These are phyloP conservation scores for Onthophagus taurus DNA, from an alignment of 1,140 invertebrate genomes.

Conservation along the genomic window DNA sequence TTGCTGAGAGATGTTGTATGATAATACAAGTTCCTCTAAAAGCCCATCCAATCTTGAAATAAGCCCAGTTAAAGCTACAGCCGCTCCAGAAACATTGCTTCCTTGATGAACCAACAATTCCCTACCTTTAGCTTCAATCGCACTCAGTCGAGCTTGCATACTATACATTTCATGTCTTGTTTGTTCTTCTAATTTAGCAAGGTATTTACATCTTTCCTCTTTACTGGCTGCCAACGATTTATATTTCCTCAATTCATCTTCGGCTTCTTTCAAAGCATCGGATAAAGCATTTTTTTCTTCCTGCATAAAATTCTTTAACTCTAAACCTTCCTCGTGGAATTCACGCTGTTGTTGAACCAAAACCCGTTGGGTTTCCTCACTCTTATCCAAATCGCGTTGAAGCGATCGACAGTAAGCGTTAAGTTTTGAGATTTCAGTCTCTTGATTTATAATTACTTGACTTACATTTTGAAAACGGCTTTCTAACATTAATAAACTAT, in stretches of 20 bases:
- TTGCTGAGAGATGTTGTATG: constrained; percentile 64
- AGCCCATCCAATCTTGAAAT: constrained; percentile 58
- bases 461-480: constrained; percentile 62
- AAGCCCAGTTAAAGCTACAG: constrained; percentile 60
- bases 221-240: constrained; percentile 48
- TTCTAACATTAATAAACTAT: constrained; percentile 64
- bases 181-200: constrained; percentile 70
- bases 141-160: constrained; percentile 51
- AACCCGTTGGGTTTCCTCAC: constrained; percentile 52
- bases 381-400: constrained; percentile 57
- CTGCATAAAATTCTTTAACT: constrained; percentile 69
- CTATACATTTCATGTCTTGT: constrained; percentile 61
- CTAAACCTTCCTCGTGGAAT: constrained; percentile 56
- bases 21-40: constrained; percentile 58
- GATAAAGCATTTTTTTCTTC: constrained; percentile 61
- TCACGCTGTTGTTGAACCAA: constrained; percentile 62
- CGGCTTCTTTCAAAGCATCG: constrained; percentile 65
- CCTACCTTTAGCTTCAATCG: constrained; percentile 50
- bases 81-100: constrained; percentile 57
- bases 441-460: constrained; percentile 61
- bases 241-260: constrained; percentile 50
- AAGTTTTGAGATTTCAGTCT: constrained; percentile 63
- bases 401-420: constrained; percentile 55
- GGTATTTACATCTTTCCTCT: constrained; percentile 66
- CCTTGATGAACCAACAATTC: constrained; percentile 59